Evolutionary conservation across 2,113 vertebrate genomes (phyloP), one percentile per base, ranked within the genome.

Genomic region (Trinectes maculatus): DNA sequence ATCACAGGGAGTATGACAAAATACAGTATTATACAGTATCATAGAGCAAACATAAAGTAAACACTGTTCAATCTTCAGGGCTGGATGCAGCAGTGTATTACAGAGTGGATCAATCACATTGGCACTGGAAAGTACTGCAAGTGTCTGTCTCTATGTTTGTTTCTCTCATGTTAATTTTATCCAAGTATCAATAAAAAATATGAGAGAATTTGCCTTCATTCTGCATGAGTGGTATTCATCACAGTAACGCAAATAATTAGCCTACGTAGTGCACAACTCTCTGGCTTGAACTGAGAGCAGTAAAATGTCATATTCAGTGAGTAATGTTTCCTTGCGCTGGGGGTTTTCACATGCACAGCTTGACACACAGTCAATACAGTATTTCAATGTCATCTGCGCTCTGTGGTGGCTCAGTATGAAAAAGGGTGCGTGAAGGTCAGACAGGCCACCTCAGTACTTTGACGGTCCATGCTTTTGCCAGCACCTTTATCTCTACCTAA

Each of bases 321-420:
- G 61, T 85, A 85, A 89, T 83, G 84, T 77, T 54, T 77, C 76
- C 72, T 52, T 84, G 74, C 24, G 79, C 76, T 57, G 52, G 59
- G 69, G 52, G 85, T 85, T 88, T 90, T 90, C 81, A 86, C 75
- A 85, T 79, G 81, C 86, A 80, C 89, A 89, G 86, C 79, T 86
- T 86, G 89, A 83, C 86, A 83, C 84, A 44, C 80, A 83, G 80
- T 87, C 85, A 11, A 90, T 86, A 70, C 69, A 83, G 80, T 87
- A 87, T 87, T 87, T 89, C 87, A 89, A 87, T 89, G 85, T 87
- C 85, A 86, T 79, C 84, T 31, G 4, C 36, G 79, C 83, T 43
- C 80, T 52, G 80, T 52, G 44, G 85, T 79, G 56, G 82, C 80
- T 82, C 80, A n/a, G 69, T 84, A 57, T 80, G 84, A 85, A 81